Evolutionary conservation across 30 jellyfish, hydroid and myxozoan species (phyloP).

Genomic region (Turritopsis rubra): DNA sequence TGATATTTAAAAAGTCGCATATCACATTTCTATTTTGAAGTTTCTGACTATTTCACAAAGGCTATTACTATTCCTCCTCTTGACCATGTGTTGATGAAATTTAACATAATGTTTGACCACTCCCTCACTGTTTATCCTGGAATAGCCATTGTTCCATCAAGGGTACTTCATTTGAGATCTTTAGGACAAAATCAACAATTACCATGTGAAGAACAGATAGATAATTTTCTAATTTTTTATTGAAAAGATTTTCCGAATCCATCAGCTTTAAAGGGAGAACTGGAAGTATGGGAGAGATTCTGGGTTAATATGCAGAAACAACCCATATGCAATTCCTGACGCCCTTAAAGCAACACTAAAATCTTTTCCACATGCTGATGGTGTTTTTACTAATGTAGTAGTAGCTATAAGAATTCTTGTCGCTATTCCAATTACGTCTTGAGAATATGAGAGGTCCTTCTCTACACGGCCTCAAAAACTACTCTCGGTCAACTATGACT

Average conservation of each 20-base stretch:
- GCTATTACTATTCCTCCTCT: neutral
- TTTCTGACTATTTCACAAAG: neutral
- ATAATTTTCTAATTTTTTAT: neutral
- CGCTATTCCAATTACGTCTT: constrained; percentile 44
- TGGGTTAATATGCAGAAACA: neutral
- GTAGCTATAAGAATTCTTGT: constrained; percentile 35
- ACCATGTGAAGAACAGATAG: neutral
- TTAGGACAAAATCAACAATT: neutral
- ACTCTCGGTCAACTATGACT: constrained; percentile 2
- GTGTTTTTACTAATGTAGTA: constrained; percentile 32
- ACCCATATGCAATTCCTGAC: neutral
- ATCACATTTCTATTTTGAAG: neutral
- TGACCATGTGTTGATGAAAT: constrained; percentile 7
- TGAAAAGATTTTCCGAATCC: neutral
- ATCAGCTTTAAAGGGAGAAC: constrained; percentile 10
- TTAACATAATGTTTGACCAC: neutral
- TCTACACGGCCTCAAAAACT: constrained; percentile 47
- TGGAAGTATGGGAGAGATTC: constrained; percentile 24
- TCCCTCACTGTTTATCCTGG: neutral
- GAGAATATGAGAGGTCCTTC: constrained; percentile 50
- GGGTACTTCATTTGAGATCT: neutral
- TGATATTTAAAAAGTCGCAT: no score
- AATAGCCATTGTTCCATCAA: neutral
- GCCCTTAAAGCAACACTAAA: neutral
- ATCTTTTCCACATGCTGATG: constrained; percentile 13